These are phyloP conservation scores for Pollicipes pollicipes DNA, from an alignment of 1,140 invertebrate species.

Conservation along the genomic window DNA sequence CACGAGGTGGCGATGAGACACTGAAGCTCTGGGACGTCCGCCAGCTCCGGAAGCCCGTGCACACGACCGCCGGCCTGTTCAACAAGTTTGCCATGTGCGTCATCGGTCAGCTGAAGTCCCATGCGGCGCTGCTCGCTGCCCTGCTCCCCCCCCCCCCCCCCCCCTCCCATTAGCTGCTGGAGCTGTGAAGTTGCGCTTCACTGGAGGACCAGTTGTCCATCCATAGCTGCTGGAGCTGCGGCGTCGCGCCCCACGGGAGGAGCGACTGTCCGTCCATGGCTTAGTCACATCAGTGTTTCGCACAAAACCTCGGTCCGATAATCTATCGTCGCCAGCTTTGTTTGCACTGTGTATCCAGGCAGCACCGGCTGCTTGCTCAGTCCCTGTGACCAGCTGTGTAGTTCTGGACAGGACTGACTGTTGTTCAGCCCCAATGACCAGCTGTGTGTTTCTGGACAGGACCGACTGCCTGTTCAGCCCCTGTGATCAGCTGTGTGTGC, in stretches of 20 bases:
- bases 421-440: background rate
- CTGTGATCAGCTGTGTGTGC: constrained; percentile 67
- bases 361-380: constrained; percentile 82
- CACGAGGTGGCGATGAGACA: constrained; percentile 76
- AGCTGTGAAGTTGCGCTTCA: constrained; percentile 55
- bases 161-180: too few species aligned
- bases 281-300: too few species aligned
- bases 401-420: constrained; percentile 6
- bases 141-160: too few species aligned
- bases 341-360: too few species aligned
- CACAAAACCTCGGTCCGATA: too few species aligned
- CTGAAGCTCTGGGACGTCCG: constrained; percentile 89
- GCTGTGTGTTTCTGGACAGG: too few species aligned
- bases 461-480: constrained; percentile 85
- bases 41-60: constrained; percentile 57
- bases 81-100: constrained; percentile 49
- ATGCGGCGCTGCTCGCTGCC: too few species aligned
- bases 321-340: too few species aligned
- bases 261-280: constrained; percentile 84
- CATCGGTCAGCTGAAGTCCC: too few species aligned
- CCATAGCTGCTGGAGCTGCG: constrained; percentile 47
- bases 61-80: constrained; percentile 47
- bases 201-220: too few species aligned
- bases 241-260: constrained; percentile 60
- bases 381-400: constrained; percentile 74